Evolutionary conservation across 2,113 vertebrate species (phyloP), one percentile per base, ranked within the genome.

Genomic region (Maccullochella peelii): DNA sequence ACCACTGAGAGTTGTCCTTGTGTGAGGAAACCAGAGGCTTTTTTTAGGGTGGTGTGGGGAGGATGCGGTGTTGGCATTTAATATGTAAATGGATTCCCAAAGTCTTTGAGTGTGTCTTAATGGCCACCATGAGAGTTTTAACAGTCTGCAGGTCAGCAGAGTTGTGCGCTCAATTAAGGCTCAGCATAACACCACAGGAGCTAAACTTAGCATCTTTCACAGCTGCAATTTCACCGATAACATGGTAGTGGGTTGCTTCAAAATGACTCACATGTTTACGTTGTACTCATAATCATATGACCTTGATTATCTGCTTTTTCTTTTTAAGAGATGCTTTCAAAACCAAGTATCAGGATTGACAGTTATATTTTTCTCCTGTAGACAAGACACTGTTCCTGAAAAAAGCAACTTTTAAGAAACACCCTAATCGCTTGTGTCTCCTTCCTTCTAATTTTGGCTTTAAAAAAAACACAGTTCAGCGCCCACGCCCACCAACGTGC

Each of bases 371-470:
- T 68, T 57, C 40, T 55, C 8, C 9, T 8, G 27, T 11, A 69
- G 36, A 73, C 5, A 8, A 74, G 27, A 23, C 54, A 1, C 16
- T 47, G 42, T 36, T 70, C 20, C 72, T 25, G 47, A 63, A 58
- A 70, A 73, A 11, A 0, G 0, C 14, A 20, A 42, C 83, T 85
- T 91, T 84, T 85, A 81, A 87, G 75, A 79, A 81, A 80, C 77
- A 73, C 62, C 73, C 73, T 79, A 88, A 89, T 88, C 73, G 68
- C 88, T 83, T 20, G 42, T 79, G 66, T 85, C 67, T 79, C 71
- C 80, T 79, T 69, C 83, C 71, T 77, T 93, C 59, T 92, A 89
- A 93, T 93, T 93, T 82, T 77, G 84, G 72, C 73, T 79, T 86
- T 76, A 5, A 74, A 63, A 74, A 63, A 85, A 86, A 79, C 40